phyloP scores from a whole-genome alignment of 2,797 vertebrate genomes.

The Mareca strepera region DNA sequence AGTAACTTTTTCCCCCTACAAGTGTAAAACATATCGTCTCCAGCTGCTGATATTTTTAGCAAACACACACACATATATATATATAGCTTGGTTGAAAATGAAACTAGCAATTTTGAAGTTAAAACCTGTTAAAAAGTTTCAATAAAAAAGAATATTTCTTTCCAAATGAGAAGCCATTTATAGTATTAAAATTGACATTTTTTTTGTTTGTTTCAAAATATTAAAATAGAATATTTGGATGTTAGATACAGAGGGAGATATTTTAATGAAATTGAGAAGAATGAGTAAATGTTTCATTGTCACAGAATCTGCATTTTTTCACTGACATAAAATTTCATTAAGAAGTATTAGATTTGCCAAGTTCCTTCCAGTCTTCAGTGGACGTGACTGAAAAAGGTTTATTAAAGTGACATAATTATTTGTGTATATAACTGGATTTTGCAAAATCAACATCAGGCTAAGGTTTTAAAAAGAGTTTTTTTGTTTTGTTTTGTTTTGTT shows the following conservation, averaged over 20 bases:
- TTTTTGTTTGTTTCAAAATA: not conserved
- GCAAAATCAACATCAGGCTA: not conserved
- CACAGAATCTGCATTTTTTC: not conserved
- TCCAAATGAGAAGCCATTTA: not conserved
- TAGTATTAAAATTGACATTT: not conserved
- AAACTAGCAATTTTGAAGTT: slow-evolving; percentile 19
- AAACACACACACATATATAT: not conserved
- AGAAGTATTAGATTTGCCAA: not conserved
- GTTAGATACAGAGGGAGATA: not conserved
- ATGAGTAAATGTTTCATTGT: not conserved
- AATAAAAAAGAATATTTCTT: not conserved
- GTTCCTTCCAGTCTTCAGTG: not conserved
- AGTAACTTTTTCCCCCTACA: slow-evolving; percentile 9
- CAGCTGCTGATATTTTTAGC: slow-evolving; percentile 24
- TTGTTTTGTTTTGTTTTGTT: not conserved
- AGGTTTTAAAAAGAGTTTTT: not conserved
- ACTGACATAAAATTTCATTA: not conserved
- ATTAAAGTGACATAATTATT: not conserved
- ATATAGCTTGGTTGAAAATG: not conserved
- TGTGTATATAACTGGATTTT: not conserved
- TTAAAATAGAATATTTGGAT: not conserved
- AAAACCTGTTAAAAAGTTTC: not conserved
- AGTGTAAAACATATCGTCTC: not conserved
- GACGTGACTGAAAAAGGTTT: not conserved
- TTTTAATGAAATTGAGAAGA: not conserved